These are phyloP conservation scores for Drosophila meridiana DNA, from an alignment of 2,888 invertebrate genomes.

Conservation along the genomic window DNA sequence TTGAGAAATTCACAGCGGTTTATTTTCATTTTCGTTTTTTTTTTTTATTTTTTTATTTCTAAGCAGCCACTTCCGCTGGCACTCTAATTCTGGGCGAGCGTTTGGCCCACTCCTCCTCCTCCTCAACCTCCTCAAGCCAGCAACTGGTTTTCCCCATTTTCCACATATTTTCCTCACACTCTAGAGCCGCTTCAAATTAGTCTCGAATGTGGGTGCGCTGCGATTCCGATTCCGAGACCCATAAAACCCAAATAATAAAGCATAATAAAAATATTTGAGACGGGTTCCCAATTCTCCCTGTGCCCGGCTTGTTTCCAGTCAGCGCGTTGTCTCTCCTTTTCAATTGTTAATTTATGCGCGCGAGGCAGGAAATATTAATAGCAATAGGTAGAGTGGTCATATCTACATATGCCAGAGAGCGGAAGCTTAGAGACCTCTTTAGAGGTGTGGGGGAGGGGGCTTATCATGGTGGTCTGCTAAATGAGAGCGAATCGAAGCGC, in stretches of 20 bases:
- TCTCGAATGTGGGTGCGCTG: slow-evolving; percentile 57
- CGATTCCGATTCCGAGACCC: slow-evolving; percentile 51
- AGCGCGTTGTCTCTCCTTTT: slow-evolving; percentile 18
- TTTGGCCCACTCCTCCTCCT: slow-evolving; percentile 15
- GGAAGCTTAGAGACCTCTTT: slow-evolving; percentile 49
- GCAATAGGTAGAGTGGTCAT: slow-evolving; percentile 47
- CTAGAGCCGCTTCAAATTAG: slow-evolving; percentile 34
- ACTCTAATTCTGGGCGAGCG: slow-evolving; percentile 50
- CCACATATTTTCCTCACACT: slow-evolving; percentile 13
- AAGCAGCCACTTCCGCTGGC: slow-evolving; percentile 76
- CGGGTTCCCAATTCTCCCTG: slow-evolving; percentile 57
- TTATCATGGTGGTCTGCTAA: slow-evolving; percentile 51
- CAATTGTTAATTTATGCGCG: slow-evolving; percentile 73
- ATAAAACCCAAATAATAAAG: slow-evolving; percentile 60
- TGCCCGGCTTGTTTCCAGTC: slow-evolving; percentile 1
- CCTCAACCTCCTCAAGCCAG: not conserved
- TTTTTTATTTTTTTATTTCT: slow-evolving; percentile 32
- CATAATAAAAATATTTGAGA: slow-evolving; percentile 55
- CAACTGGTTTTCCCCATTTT: slow-evolving; percentile 38
- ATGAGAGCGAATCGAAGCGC: slow-evolving; percentile 18
- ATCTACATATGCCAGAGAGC: slow-evolving; percentile 26
- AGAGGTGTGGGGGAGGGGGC: not conserved
- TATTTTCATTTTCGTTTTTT: slow-evolving; percentile 18
- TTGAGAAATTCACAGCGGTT: slow-evolving; percentile 66
- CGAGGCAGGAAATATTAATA: slow-evolving; percentile 78